Conservation (phyloP, 2,113 vertebrate genomes). For the Trematomus loennbergii region DNA sequence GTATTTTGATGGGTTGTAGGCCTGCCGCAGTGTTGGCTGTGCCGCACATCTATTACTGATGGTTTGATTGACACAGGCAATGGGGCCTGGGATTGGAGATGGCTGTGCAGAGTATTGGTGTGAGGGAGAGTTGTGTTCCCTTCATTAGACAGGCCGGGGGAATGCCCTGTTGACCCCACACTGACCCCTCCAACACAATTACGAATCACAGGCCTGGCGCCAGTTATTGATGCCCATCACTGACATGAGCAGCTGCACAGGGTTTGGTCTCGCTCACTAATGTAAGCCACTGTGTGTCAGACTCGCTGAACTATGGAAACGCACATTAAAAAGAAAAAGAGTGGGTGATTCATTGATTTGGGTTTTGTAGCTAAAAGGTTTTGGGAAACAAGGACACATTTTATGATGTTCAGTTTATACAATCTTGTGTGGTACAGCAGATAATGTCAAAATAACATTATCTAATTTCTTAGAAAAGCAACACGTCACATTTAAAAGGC, state of each 20-base stretch:
- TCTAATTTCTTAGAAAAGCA: neutral
- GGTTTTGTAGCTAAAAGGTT: slow-evolving; percentile 21
- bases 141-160: slow-evolving; percentile 82
- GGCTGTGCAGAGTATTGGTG: slow-evolving; percentile 67
- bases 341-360: slow-evolving; percentile 33
- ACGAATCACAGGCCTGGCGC: slow-evolving; percentile 75
- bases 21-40: slow-evolving; percentile 41
- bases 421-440: neutral
- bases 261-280: slow-evolving; percentile 70
- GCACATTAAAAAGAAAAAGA: slow-evolving; percentile 37
- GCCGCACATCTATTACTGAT: slow-evolving; percentile 62
- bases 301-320: slow-evolving; percentile 57
- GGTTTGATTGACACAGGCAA: slow-evolving; percentile 82
- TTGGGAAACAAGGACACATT: slow-evolving; percentile 3
- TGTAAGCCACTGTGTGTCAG: slow-evolving; percentile 51
- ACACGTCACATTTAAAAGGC: neutral
- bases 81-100: slow-evolving; percentile 84
- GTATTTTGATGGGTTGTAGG: slow-evolving; percentile 36
- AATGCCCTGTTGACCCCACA: slow-evolving; percentile 80
- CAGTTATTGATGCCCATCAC: slow-evolving; percentile 82
- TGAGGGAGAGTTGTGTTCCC: slow-evolving; percentile 76
- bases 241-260: slow-evolving; percentile 74
- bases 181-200: slow-evolving; percentile 84
- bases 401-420: neutral
- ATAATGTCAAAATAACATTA: neutral